Evolutionary conservation across 2,888 invertebrate genomes (phyloP).

Genomic region (Lithophane semibrunnea): DNA sequence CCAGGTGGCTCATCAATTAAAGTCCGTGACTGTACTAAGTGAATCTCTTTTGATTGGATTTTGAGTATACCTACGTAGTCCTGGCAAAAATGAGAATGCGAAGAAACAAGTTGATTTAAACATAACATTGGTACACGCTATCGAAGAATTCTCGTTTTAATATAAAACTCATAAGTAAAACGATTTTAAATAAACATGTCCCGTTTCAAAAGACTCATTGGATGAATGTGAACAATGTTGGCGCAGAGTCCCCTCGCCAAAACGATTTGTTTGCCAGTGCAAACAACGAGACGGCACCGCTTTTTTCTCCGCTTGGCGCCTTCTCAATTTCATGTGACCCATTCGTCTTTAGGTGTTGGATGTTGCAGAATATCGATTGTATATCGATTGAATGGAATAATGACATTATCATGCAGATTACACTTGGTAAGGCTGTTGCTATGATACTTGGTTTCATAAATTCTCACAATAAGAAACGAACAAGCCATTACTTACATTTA

Average conservation of each 20-base stretch:
- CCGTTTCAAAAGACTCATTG: conserved; percentile 15
- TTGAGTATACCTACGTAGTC: too few relatives aligned
- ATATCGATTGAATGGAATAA: conserved; percentile 26
- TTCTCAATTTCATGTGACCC: conserved; percentile 52
- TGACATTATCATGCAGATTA: conserved; percentile 5
- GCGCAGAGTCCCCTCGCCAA: conserved; percentile 51
- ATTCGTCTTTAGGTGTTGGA: conserved; percentile 38
- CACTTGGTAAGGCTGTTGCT: too few relatives aligned
- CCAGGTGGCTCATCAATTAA: too few relatives aligned
- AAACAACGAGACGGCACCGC: conserved; percentile 3
- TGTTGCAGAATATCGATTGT: conserved; percentile 34
- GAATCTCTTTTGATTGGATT: neutral
- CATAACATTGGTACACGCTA: neutral
- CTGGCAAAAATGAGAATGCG: neutral
- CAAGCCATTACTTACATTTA: neutral
- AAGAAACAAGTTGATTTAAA: neutral
- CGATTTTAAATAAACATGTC: conserved; percentile 37
- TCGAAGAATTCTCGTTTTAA: neutral
- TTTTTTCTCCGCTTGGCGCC: conserved; percentile 54
- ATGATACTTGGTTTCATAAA: neutral
- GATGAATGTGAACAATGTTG: conserved; percentile 49
- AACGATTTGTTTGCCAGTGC: conserved; percentile 33
- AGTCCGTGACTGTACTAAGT: too few relatives aligned
- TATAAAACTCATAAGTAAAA: neutral
- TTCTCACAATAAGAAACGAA: neutral